These are phyloP conservation scores for Cantharis flavilabris DNA, from an alignment of 2,888 invertebrate species.

Conservation along the genomic window DNA sequence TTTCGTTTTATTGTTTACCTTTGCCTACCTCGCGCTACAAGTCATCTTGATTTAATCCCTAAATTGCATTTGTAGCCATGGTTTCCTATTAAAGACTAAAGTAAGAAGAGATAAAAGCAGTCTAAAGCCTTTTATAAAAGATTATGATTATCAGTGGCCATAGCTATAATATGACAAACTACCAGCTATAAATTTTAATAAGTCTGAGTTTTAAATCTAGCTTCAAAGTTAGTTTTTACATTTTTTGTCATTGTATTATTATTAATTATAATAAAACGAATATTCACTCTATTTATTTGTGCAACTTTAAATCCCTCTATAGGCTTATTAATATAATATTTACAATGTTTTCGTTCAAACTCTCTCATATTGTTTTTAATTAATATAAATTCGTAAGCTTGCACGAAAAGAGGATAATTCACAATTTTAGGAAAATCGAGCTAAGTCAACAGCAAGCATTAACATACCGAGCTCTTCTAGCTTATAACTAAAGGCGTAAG, in stretches of 20 bases:
- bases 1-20: slow-evolving; percentile 25
- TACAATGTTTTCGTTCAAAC: background rate
- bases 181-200: background rate
- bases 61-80: slow-evolving; percentile 25
- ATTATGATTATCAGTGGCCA: background rate
- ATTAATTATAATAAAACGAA: background rate
- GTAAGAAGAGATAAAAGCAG: slow-evolving; percentile 5
- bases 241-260: background rate
- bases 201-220: background rate
- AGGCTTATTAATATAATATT: background rate
- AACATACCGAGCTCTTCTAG: background rate
- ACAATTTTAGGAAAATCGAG: background rate
- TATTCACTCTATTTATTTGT: background rate
- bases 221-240: background rate
- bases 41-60: slow-evolving; percentile 21
- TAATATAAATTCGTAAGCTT: background rate
- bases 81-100: slow-evolving; percentile 11
- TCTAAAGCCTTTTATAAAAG: background rate
- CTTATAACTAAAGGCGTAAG: background rate
- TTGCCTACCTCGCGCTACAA: slow-evolving; percentile 16
- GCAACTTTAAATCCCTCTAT: background rate
- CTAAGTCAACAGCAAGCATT: background rate
- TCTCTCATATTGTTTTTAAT: background rate
- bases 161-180: background rate
- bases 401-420: background rate